These are phyloP conservation scores for Trichacis sp. DNA, from an alignment of 2,888 invertebrate genomes.

Conservation along the genomic window DNA sequence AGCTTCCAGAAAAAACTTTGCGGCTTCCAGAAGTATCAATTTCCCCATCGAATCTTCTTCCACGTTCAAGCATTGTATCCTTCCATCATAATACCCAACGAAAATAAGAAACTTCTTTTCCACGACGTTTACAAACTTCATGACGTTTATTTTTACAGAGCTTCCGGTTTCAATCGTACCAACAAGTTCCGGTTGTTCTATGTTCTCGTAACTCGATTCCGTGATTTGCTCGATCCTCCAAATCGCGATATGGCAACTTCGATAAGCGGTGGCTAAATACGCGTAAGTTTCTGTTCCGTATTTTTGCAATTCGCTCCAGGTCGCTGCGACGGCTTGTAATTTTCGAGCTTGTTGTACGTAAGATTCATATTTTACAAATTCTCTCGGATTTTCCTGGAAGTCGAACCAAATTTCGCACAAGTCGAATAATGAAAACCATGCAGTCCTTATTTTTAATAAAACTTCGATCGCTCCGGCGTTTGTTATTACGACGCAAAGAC, in stretches of 20 bases:
- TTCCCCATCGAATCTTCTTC: constrained; percentile 21
- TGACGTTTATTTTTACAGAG: constrained; percentile 46
- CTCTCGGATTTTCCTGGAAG: constrained; percentile 30
- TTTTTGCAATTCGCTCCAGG: constrained; percentile 56
- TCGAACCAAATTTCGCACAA: constrained; percentile 47
- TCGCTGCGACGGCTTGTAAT: constrained; percentile 52
- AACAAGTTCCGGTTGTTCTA: constrained; percentile 36
- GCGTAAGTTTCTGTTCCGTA: constrained; percentile 44
- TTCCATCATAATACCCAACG: constrained; percentile 57
- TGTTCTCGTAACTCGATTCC: constrained; percentile 25
- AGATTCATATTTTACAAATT: constrained; percentile 8
- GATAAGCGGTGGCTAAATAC: constrained; percentile 55
- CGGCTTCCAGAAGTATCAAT: constrained; percentile 21
- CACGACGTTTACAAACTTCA: constrained; percentile 53
- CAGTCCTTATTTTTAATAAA: constrained; percentile 47
- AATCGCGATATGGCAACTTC: constrained; percentile 56
- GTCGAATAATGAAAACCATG: constrained; percentile 58
- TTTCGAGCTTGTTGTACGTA: constrained; percentile 44
- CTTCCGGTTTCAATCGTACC: constrained; percentile 38
- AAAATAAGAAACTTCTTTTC: constrained; percentile 47
- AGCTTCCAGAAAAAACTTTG: constrained; percentile 21
- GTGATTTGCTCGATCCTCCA: constrained; percentile 52
- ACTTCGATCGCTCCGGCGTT: constrained; percentile 58
- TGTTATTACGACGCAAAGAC: constrained; percentile 56
- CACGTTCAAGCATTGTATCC: constrained; percentile 50